A percentile compares a stretch with the other conserved stretches of the same genome.
phyloP scores from a whole-genome alignment of 2,888 invertebrate species.

The Spatulosminthurus flaviceps region DNA sequence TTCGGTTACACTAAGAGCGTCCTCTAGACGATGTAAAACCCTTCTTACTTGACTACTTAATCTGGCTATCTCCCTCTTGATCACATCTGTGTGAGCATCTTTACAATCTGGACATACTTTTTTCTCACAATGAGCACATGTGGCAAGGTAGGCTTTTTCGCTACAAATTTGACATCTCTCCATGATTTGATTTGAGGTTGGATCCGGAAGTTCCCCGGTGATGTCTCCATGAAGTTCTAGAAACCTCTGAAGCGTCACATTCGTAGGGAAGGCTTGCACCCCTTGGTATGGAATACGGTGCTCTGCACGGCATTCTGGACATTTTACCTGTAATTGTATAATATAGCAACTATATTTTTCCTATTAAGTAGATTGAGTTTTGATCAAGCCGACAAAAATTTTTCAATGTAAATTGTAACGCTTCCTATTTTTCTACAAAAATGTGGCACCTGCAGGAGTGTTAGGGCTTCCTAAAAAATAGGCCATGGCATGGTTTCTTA shows the following conservation, averaged over 20 bases:
- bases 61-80: conserved; percentile 88
- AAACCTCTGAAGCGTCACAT: conserved; percentile 93
- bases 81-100: conserved; percentile 90
- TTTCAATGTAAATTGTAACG: no score
- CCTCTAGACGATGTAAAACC: conserved; percentile 87
- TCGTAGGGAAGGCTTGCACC: conserved; percentile 92
- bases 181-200: conserved; percentile 90
- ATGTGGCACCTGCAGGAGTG: no score
- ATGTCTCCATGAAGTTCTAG: conserved; percentile 78
- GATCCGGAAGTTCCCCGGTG: conserved; percentile 89
- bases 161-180: conserved; percentile 93
- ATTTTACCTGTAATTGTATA: conserved; percentile 78
- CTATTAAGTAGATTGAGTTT: no score
- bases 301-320: conserved; percentile 97
- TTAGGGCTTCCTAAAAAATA: no score
- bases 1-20: conserved; percentile 83
- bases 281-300: conserved; percentile 96
- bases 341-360: no score
- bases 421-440: no score
- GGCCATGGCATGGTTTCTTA: no score
- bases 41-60: conserved; percentile 89
- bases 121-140: conserved; percentile 96
- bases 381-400: no score
- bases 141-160: conserved; percentile 86
- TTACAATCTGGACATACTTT: conserved; percentile 97